A percentile compares a stretch with the other conserved stretches of the same genome.
These are phyloP conservation scores for Oligia strigilis DNA, from an alignment of 2,888 invertebrate species.

Conservation along the genomic window DNA sequence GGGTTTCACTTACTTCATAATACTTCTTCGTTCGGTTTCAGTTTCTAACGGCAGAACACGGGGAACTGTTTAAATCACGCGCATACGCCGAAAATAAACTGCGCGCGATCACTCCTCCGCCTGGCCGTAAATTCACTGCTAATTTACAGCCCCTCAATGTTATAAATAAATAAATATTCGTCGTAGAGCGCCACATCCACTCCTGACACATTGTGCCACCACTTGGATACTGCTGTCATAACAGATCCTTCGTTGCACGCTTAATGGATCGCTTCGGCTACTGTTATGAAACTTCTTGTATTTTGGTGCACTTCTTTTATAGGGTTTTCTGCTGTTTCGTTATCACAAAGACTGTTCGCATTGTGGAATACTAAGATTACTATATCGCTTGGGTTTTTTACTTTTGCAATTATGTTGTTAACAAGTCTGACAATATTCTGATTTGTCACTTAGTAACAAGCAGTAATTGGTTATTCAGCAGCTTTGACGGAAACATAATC, in stretches of 20 bases:
- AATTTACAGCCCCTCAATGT: slow-evolving; percentile 89
- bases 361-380: neutral
- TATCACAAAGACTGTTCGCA: neutral
- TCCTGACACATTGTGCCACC: slow-evolving; percentile 86
- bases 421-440: slow-evolving; percentile 11
- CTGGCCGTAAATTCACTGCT: slow-evolving; percentile 88
- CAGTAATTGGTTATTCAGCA: slow-evolving; percentile 27
- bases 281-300: slow-evolving; percentile 55
- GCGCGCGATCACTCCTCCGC: slow-evolving; percentile 84
- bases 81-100: slow-evolving; percentile 87
- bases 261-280: slow-evolving; percentile 77
- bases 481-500: slow-evolving; percentile 45
- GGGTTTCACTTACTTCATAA: slow-evolving; percentile 73
- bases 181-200: slow-evolving; percentile 80
- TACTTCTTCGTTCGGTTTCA: slow-evolving; percentile 78
- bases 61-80: slow-evolving; percentile 88
- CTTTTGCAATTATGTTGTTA: slow-evolving; percentile 27
- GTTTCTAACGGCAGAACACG: slow-evolving; percentile 71
- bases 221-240: slow-evolving; percentile 86
- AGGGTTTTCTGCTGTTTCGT: slow-evolving; percentile 16
- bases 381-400: neutral
- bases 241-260: slow-evolving; percentile 82
- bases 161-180: slow-evolving; percentile 90
- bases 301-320: slow-evolving; percentile 18
- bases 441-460: slow-evolving; percentile 34